Base-by-base conservation (phyloP, 2,888 invertebrate genomes). In the Spodoptera littoralis region DNA sequence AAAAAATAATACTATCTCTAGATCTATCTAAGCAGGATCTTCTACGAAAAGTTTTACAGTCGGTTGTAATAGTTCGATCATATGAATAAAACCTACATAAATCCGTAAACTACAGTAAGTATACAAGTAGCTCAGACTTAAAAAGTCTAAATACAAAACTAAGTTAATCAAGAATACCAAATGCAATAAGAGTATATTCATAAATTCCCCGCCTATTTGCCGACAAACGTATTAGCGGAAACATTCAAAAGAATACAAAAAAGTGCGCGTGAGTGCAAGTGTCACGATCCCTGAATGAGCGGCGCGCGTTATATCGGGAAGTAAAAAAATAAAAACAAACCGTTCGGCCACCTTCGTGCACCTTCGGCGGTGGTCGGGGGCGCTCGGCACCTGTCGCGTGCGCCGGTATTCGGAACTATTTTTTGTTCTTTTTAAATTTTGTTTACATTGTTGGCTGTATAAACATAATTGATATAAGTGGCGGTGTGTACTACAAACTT, bases 211-310 rank as follows among this genome's bases (percentile, higher is more conserved):
- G 66, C 66, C 79, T 69, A 78, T 80, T 80, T 71, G 79, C 79
- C 76, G 64, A 71, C 78, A 60, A 68, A 63, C 79, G 64, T 75
- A 80, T 80, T 80, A 79, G 70, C 49, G 57, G 62, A 73, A 71
- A 53, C 60, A 79, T 79, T 60, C 68, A 41, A 79, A 79, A 66
- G 67, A 67, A 62, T 3, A 70, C 59, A 70, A 79, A 79, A 76
- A 79, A 72, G 42, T 71, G 61, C 65, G 63, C 69, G 55, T 47
- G 73, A 75, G 80, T 76, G 79, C 79, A 81, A 84, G 82, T 78
- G 81, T 83, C 83, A 81, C 75, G 81, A 77, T 78, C 76, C 59
- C 85, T 87, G 86, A 89, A 89, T 90, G 88, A 83, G 88, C 82
- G 89, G 79, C 76, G 70, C 74, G 77, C 85, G 88, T 86, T 87